Percentiles rank a stretch among this genome's conserved stretches.
These are phyloP conservation scores for Rhynchotus rufescens DNA, from an alignment of 2,797 vertebrate genomes.

Conservation along the genomic window DNA sequence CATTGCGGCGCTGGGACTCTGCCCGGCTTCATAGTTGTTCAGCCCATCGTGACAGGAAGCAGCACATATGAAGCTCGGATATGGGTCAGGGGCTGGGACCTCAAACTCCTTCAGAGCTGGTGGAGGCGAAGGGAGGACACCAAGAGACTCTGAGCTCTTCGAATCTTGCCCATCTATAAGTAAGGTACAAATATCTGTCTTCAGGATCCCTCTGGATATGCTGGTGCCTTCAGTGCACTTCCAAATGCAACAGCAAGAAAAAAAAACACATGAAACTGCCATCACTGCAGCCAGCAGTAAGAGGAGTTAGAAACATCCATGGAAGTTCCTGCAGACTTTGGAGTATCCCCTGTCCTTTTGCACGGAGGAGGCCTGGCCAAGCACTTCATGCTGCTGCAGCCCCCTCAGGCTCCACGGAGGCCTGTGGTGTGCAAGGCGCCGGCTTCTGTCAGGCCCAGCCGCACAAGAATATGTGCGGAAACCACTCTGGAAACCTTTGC, in stretches of 20 bases:
- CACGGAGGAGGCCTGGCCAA: not conserved
- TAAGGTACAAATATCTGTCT: not conserved
- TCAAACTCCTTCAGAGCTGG: not conserved
- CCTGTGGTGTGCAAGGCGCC: not conserved
- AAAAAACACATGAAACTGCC: not conserved
- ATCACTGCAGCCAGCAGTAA: not conserved
- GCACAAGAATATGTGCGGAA: not conserved
- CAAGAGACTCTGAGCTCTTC: not conserved
- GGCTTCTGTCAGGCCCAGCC: not conserved
- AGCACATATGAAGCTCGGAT: not conserved
- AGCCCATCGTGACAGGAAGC: not conserved
- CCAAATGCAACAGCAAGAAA: not conserved
- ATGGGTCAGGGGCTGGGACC: not conserved
- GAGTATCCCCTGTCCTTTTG: not conserved
- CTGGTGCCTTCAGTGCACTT: not conserved
- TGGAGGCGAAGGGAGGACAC: not conserved
- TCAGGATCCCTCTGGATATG: not conserved
- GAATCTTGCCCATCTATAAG: not conserved
- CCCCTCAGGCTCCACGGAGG: not conserved
- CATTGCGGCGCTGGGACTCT: conserved; percentile 15
- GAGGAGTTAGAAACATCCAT: not conserved
- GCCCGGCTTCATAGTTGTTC: not conserved
- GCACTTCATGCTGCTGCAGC: not conserved
- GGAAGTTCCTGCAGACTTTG: too few relatives aligned
- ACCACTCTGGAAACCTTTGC: not conserved